Percentiles rank a stretch among this genome's conserved stretches.
phyloP scores from a whole-genome alignment of 2,888 invertebrate genomes.

The Panopea generosa region DNA sequence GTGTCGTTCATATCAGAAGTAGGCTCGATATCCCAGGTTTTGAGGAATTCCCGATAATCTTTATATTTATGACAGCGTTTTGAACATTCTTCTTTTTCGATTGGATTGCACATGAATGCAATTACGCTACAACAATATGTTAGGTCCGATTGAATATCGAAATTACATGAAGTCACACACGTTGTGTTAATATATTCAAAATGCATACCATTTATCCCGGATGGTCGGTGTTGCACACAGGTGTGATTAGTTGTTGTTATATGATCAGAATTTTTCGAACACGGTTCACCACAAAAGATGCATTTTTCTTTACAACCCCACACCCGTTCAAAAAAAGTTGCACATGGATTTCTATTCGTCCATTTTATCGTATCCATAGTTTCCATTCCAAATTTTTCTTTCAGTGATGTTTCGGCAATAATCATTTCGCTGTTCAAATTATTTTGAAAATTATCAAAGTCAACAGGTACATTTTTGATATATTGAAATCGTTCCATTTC shows the following conservation, averaged over 20 bases:
- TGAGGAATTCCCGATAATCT: neutral
- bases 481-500: too few species aligned
- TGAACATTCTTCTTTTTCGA: too few species aligned
- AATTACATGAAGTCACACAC: neutral
- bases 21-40: conserved; percentile 2
- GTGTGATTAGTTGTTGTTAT: neutral
- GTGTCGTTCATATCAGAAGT: conserved; percentile 2
- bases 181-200: neutral
- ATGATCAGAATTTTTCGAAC: neutral
- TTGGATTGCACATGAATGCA: neutral
- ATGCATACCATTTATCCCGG: neutral
- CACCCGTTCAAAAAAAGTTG: neutral
- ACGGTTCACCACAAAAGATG: conserved; percentile 5
- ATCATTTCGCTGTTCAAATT: too few species aligned
- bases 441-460: too few species aligned
- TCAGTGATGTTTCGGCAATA: too few species aligned
- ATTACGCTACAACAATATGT: neutral
- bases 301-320: conserved; percentile 6
- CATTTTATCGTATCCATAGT: too few species aligned
- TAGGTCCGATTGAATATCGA: neutral
- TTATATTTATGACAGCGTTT: neutral
- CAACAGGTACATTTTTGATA: too few species aligned
- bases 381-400: too few species aligned
- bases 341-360: conserved; percentile 1
- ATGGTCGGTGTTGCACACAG: conserved; percentile 6